phyloP scores from a whole-genome alignment of 2,888 invertebrate species.

The Nasonia oneida region DNA sequence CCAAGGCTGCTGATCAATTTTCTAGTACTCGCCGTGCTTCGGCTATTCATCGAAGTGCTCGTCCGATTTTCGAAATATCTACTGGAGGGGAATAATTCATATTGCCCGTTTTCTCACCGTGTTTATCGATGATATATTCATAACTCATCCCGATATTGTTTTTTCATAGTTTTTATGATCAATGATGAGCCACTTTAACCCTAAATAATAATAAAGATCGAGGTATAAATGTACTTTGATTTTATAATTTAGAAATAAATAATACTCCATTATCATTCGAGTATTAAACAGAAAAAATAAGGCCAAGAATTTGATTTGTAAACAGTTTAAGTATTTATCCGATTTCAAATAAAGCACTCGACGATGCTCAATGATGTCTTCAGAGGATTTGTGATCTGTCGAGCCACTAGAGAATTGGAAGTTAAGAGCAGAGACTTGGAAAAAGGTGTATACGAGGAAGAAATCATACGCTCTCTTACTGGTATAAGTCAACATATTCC shows the following conservation, averaged over 20 bases:
- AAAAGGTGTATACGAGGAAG: background rate
- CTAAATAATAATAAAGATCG: too few species aligned
- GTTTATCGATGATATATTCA: too few species aligned
- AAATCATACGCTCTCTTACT: background rate
- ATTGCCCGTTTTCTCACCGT: too few species aligned
- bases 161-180: too few species aligned
- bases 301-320: background rate
- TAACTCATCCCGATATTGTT: too few species aligned
- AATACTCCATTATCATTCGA: too few species aligned
- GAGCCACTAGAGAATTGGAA: conserved; percentile 19
- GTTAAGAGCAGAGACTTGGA: conserved; percentile 16
- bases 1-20: background rate
- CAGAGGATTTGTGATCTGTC: background rate
- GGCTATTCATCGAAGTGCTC: background rate
- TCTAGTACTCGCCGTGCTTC: background rate
- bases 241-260: too few species aligned
- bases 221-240: too few species aligned
- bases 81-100: too few species aligned
- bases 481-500: background rate
- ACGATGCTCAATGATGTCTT: background rate
- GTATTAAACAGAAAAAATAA: too few species aligned
- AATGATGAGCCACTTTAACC: too few species aligned
- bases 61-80: background rate
- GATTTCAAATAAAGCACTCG: background rate
- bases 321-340: background rate